Evolutionary conservation across 1,140 invertebrate genomes (phyloP), one percentile per base, ranked within the genome.

Genomic region (Lutraria rhynchaena): DNA sequence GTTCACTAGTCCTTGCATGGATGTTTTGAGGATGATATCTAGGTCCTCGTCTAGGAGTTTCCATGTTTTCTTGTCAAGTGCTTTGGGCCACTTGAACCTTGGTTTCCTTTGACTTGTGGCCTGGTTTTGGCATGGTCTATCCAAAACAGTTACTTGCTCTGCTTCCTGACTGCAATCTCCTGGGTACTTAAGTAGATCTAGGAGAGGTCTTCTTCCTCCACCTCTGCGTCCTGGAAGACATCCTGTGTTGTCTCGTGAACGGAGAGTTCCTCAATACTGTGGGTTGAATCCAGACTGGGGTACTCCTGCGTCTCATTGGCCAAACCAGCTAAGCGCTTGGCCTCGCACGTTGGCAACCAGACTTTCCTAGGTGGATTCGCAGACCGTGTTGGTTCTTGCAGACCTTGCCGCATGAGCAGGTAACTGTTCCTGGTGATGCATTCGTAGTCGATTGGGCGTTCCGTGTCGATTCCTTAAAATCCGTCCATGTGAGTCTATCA

Each of bases 201-300:
- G 46, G 49, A 73, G 70, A 15, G 51, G 70, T n/a, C n/a, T 29
- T 73, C 70, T 1, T 73, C 70, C n/a, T 55, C 70, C 70, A 73
- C 49, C 51, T 58, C 70, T 22, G 51, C 3, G 19, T 67, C n/a
- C n/a, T n/a, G n/a, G n/a, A n/a, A n/a, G n/a, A n/a, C n/a, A n/a
- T n/a, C n/a, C n/a, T n/a, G n/a, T 73, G 70, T 37, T n/a, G 53
- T 58, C 70, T 57, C 76, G 3, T 37, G 5, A 15, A 58, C 63
- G n/a, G 75, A 78, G 51, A 78, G 61, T 65, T 67, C 44, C 46
- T 53, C 46, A 65, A 27, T 67, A 67, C 75, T 78, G 17, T 67
- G 44, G 44, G 33, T 58, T 75, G 55, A 57, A 55, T 61, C 41
- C 73, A 17, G 57, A n/a, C n/a, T n/a, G n/a, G n/a, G n/a, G n/a